These are phyloP conservation scores for Crossaster papposus DNA, from an alignment of 53 echinoderm and acorn worm genomes.

Conservation along the genomic window DNA sequence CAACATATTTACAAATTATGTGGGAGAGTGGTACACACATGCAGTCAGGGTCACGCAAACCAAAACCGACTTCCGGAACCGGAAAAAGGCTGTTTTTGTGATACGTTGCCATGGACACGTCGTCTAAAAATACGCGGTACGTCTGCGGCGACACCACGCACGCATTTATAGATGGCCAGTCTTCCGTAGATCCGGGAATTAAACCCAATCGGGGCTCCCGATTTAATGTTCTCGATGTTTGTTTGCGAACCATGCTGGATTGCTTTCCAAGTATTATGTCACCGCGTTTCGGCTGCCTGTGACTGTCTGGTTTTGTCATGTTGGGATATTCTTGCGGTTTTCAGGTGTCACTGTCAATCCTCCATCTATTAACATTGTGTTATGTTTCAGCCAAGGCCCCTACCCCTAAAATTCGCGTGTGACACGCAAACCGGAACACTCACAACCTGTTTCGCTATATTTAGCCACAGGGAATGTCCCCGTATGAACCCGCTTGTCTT, in stretches of 20 bases:
- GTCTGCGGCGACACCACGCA: neutral
- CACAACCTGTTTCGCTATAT: neutral
- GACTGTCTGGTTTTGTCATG: neutral
- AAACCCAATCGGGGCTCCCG: neutral
- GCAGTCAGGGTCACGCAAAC: neutral
- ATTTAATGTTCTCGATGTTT: neutral
- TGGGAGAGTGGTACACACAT: neutral
- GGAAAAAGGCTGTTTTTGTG: neutral
- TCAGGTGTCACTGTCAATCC: neutral
- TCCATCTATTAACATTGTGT: neutral
- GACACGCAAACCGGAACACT: neutral
- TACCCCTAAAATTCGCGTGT: neutral
- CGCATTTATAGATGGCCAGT: neutral
- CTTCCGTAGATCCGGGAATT: neutral
- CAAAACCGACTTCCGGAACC: neutral
- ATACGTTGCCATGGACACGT: neutral
- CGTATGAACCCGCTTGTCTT: neutral
- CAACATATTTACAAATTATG: no score
- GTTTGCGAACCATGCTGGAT: neutral
- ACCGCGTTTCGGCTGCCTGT: neutral
- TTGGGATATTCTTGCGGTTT: neutral
- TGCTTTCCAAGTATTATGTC: slow-evolving; percentile 11
- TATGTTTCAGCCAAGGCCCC: neutral
- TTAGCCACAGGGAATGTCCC: slow-evolving; percentile 24
- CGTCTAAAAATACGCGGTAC: neutral